These are phyloP conservation scores for Andrena praecox DNA, from an alignment of 2,888 invertebrate genomes.

Conservation along the genomic window DNA sequence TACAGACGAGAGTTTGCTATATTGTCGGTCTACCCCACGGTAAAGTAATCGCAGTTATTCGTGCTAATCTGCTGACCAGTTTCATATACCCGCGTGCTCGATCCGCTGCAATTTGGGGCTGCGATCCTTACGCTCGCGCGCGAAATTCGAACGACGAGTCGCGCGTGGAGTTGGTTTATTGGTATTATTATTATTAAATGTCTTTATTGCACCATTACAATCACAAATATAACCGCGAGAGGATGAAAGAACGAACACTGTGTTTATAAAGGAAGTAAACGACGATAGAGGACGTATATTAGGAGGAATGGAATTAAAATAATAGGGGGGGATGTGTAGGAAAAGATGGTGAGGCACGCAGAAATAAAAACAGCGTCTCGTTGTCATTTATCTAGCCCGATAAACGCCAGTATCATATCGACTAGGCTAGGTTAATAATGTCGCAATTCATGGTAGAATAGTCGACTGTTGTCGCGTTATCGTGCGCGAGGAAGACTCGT, in stretches of 20 bases:
- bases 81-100: neutral
- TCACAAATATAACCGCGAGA: too few relatives aligned
- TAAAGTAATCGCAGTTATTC: constrained; percentile 74
- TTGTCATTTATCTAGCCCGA: neutral
- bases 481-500: neutral
- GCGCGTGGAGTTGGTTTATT: too few relatives aligned
- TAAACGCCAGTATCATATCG: constrained; percentile 16
- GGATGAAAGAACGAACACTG: too few relatives aligned
- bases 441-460: neutral
- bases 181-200: too few relatives aligned
- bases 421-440: neutral
- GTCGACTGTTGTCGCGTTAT: neutral
- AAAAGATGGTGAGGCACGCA: neutral
- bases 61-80: neutral
- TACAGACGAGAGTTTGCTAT: constrained; percentile 89
- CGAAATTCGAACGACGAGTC: too few relatives aligned
- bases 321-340: too few relatives aligned
- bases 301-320: too few relatives aligned
- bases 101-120: too few relatives aligned
- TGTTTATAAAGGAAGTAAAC: too few relatives aligned
- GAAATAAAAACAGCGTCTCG: neutral
- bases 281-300: too few relatives aligned
- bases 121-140: too few relatives aligned
- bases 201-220: too few relatives aligned
- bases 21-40: constrained; percentile 86